Conservation (phyloP, 2,113 vertebrate species). For the Cinclus cinclus region DNA sequence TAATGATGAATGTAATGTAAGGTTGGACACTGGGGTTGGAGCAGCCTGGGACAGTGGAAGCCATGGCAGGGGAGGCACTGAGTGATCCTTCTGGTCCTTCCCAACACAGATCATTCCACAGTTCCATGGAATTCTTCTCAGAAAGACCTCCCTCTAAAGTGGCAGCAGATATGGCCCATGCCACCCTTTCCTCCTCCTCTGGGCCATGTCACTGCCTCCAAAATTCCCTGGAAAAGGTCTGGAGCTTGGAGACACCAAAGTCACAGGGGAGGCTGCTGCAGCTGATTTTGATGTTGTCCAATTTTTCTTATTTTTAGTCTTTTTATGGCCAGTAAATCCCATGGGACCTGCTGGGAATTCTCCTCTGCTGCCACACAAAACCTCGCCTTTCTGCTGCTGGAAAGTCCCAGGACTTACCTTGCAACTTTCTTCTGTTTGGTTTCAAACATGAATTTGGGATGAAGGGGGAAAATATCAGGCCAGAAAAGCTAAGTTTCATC, state of each 20-base stretch:
- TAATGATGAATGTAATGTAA: no score
- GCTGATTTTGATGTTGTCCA: not conserved
- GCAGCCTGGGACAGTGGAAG: rapidly evolving
- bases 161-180: not conserved
- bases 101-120: not conserved
- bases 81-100: not conserved
- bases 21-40: not conserved
- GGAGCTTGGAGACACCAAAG: not conserved
- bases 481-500: not conserved
- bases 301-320: not conserved
- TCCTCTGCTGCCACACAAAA: not conserved
- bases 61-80: not conserved
- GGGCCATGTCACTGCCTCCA: not conserved
- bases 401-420: not conserved
- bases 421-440: not conserved
- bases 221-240: not conserved
- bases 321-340: not conserved
- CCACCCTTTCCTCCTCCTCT: not conserved
- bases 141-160: not conserved
- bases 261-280: not conserved
- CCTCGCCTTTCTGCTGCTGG: not conserved
- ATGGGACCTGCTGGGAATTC: not conserved
- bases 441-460: not conserved
- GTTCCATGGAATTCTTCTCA: not conserved
- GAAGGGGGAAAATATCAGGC: not conserved